Percentiles rank a stretch among this genome's conserved stretches.
phyloP scores from a whole-genome alignment of 2,888 invertebrate species.

The Tipula helvola region DNA sequence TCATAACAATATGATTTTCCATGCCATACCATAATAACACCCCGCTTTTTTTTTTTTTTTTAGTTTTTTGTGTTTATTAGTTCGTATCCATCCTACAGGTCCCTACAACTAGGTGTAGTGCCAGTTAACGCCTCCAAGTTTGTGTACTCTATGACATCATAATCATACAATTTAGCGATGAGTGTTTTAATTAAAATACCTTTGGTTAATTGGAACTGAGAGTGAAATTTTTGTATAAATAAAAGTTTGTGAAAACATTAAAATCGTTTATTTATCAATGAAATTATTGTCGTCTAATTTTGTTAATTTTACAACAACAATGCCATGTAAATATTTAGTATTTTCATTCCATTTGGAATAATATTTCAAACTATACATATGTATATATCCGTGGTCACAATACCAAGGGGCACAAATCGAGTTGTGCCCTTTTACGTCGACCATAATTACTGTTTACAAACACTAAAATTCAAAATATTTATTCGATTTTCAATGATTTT shows the following conservation, averaged over 20 bases:
- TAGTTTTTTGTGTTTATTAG: neutral
- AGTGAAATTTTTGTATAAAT: neutral
- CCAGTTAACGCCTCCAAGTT: neutral
- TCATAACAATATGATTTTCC: neutral
- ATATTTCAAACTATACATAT: too few species aligned
- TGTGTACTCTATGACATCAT: neutral
- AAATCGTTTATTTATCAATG: neutral
- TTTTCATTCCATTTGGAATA: too few species aligned
- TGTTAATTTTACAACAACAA: too few species aligned
- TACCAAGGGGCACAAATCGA: too few species aligned
- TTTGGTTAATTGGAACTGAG: neutral
- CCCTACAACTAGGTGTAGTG: neutral
- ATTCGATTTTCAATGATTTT: too few species aligned
- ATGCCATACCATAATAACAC: neutral
- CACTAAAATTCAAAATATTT: too few species aligned
- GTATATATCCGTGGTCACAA: too few species aligned
- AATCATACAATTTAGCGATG: neutral
- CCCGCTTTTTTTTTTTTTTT: neutral
- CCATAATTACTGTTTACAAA: too few species aligned
- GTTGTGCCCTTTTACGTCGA: too few species aligned
- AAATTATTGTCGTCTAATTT: neutral
- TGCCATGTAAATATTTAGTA: too few species aligned
- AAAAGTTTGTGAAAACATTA: neutral
- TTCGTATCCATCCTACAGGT: neutral
- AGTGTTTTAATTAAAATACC: neutral